phyloP scores from a whole-genome alignment of 2,888 invertebrate species.

The Escarpia spicata region DNA sequence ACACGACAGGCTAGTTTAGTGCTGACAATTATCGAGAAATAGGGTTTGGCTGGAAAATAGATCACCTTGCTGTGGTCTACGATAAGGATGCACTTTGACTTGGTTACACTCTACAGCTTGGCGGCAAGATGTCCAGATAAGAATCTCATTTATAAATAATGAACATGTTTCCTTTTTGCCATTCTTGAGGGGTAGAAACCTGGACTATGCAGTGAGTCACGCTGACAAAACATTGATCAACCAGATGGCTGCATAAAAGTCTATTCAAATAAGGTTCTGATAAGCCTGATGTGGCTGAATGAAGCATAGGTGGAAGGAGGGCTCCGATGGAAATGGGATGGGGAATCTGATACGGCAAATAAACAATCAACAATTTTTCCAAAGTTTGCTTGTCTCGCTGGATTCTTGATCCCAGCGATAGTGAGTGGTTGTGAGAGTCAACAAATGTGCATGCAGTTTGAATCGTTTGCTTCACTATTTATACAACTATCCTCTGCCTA shows the following conservation, averaged over 20 bases:
- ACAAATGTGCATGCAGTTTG: background rate
- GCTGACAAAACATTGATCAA: background rate
- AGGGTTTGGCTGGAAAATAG: conserved; percentile 13
- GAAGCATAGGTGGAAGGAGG: background rate
- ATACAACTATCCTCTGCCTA: background rate
- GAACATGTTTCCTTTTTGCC: background rate
- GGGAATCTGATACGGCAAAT: background rate
- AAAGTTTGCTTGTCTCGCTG: background rate
- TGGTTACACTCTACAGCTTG: background rate
- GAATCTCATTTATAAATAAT: background rate
- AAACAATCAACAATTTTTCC: background rate
- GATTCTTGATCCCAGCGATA: background rate
- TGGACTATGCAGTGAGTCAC: background rate
- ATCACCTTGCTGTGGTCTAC: background rate
- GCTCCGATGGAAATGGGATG: background rate
- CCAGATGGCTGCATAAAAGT: background rate
- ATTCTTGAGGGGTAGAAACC: background rate
- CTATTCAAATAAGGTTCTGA: background rate
- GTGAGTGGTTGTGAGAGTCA: background rate
- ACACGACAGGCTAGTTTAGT: background rate
- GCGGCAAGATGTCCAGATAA: background rate
- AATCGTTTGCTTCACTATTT: background rate
- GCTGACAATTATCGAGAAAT: background rate
- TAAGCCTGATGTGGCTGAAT: background rate
- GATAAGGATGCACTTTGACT: background rate